Percentiles rank a stretch among this genome's conserved stretches.
Conservation (phyloP, 2,888 invertebrate species). For the Drosophila mulleri region DNA sequence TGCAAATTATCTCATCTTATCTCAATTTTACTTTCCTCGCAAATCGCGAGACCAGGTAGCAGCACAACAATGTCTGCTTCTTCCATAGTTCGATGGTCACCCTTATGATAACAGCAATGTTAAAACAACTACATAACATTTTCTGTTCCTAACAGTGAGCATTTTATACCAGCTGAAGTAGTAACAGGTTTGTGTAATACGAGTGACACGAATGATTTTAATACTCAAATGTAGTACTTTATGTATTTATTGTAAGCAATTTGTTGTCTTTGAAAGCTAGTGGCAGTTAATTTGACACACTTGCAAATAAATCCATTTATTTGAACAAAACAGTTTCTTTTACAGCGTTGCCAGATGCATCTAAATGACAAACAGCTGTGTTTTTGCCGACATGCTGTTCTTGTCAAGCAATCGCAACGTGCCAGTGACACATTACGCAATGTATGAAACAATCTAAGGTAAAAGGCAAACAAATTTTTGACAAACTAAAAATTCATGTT, state of each 20-base stretch:
- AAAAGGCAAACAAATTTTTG: constrained; percentile 41
- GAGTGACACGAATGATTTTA: background rate
- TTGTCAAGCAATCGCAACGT: constrained; percentile 60
- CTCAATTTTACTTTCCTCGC: constrained; percentile 42
- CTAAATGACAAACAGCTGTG: constrained; percentile 31
- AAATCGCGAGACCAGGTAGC: constrained; percentile 36
- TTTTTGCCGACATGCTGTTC: constrained; percentile 9
- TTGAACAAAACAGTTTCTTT: background rate
- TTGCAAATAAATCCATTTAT: background rate
- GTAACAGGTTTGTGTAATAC: background rate
- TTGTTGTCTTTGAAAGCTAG: background rate
- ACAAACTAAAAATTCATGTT: constrained; percentile 58
- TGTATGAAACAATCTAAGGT: constrained; percentile 51
- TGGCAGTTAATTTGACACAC: background rate
- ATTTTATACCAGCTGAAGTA: background rate
- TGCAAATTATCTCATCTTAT: constrained; percentile 45
- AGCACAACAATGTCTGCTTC: constrained; percentile 45
- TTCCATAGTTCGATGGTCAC: constrained; percentile 26
- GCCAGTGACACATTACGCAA: constrained; percentile 62
- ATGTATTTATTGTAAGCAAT: background rate
- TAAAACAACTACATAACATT: background rate
- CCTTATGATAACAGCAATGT: constrained; percentile 16
- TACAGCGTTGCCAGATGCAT: constrained; percentile 23
- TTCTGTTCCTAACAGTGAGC: background rate
- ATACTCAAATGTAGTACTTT: background rate